phyloP scores from a whole-genome alignment of 2,113 vertebrate genomes.

The Leiothrix lutea region DNA sequence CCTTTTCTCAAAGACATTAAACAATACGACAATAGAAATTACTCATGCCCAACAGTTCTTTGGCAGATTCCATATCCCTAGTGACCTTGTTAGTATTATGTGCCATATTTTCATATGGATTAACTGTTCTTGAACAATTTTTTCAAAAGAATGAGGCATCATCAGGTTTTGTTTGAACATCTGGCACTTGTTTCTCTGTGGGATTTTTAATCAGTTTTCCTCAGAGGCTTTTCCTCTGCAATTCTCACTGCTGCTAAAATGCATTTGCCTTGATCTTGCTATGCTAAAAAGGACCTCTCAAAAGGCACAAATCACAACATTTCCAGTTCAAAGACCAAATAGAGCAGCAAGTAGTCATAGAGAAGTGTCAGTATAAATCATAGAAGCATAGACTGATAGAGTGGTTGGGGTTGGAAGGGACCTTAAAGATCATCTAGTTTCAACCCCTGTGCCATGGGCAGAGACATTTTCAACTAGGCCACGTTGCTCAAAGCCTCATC shows the following conservation, averaged over 20 bases:
- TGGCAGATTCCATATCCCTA: neutral
- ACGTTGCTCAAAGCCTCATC: neutral
- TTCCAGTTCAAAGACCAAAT: neutral
- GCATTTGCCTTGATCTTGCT: neutral
- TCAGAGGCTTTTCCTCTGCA: neutral
- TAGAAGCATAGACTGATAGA: neutral
- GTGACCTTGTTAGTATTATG: neutral
- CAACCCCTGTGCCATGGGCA: rapidly evolving
- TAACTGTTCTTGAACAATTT: conserved; percentile 38
- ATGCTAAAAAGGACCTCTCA: neutral
- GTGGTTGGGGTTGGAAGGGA: neutral
- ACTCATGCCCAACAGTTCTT: neutral
- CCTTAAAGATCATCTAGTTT: neutral
- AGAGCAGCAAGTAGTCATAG: neutral
- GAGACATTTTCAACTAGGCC: neutral
- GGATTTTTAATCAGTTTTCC: neutral
- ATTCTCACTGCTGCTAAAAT: neutral
- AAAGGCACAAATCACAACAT: neutral
- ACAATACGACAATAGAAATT: neutral
- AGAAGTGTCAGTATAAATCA: neutral
- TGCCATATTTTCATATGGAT: conserved; percentile 18
- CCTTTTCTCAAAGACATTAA: neutral
- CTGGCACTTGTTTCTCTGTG: neutral
- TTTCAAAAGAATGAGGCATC: neutral
- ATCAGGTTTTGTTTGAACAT: conserved; percentile 25